phyloP scores from a whole-genome alignment of 1,140 invertebrate genomes.

The Listronotus oregonensis region DNA sequence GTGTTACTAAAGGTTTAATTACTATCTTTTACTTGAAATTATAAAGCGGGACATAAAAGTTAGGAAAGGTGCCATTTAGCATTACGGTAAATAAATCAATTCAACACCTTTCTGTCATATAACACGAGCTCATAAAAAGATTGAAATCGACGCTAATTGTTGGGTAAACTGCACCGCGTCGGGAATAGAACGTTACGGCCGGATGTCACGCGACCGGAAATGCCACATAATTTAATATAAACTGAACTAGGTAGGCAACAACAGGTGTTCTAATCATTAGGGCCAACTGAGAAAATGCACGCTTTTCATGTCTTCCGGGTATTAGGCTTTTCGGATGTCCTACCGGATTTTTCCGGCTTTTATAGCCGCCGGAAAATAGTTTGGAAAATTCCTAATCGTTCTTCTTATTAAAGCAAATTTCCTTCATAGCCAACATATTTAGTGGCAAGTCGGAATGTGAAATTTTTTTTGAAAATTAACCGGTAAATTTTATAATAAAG shows the following conservation, averaged over 20 bases:
- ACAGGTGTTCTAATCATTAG: slow-evolving; percentile 18
- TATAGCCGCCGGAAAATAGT: no score
- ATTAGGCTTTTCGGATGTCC: slow-evolving; percentile 9
- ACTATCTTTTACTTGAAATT: no score
- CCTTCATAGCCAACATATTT: no score
- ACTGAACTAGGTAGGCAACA: slow-evolving; percentile 21
- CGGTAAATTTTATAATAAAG: no score
- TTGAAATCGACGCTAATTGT: slow-evolving; percentile 22
- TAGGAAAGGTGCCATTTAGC: no score
- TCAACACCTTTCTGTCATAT: background rate
- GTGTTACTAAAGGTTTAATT: no score
- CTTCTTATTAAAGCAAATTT: no score
- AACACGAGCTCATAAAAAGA: slow-evolving; percentile 16
- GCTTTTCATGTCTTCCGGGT: slow-evolving; percentile 19
- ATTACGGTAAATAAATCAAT: background rate
- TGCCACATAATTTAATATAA: slow-evolving; percentile 28
- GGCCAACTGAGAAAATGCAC: slow-evolving; percentile 4
- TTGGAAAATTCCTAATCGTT: no score
- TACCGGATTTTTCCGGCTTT: no score
- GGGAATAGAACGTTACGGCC: slow-evolving; percentile 18
- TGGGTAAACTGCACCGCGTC: slow-evolving; percentile 3
- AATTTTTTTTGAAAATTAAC: no score
- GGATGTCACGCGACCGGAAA: slow-evolving; percentile 29
- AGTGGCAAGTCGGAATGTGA: no score
- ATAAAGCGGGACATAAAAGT: no score